Base-by-base conservation (phyloP, 2,888 invertebrate species). In the Oscheius sp. region DNA sequence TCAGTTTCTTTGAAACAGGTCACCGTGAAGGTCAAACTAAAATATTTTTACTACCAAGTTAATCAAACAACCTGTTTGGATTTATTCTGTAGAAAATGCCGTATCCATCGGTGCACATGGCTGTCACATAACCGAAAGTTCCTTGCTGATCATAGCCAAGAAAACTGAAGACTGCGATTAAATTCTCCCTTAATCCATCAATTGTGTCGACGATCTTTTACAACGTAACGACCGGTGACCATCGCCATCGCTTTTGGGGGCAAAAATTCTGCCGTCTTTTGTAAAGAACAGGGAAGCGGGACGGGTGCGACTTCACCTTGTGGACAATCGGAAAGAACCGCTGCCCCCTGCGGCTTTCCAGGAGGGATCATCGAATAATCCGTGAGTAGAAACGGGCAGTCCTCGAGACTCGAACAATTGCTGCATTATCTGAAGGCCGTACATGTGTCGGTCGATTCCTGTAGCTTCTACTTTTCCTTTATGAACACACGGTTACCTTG, bases 31-130 rank as follows among this genome's bases (percentile, higher is more conserved):
- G 76, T 74, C 45, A 79, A 69, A 13, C 79, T 79, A 58, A 18
- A 79, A 27, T 27, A 7, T 45, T 1, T 45, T 12, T 13, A 29
- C 23, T 29, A 27, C 18, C 52, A n/a, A n/a, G 3, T 3, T 12
- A 16, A 16, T 6, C 5, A 35, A 35, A 35, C 35, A 27, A 77
- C 81, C 75, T 76, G 0, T 64, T 52, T 9, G 55, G 85, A 27
- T 90, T 89, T 59, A 92, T 91, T 29, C 90, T 90, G 82, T 92
- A 92, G 88, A 92, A 92, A 35, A 90, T 85, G 0, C 92, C 92
- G 87, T 92, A 92, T 2, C 92, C 92, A 88, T 92, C 90, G n/a
- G 90, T 83, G 23, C 91, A 89, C 92, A 92, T 92, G 12, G 92
- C 92, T 5, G 91, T 90, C 9, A 92, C 92, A 75, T 91, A 91